Conservation (phyloP, 92 coral and sea anemone genomes). For the Heliopora coerulea region DNA sequence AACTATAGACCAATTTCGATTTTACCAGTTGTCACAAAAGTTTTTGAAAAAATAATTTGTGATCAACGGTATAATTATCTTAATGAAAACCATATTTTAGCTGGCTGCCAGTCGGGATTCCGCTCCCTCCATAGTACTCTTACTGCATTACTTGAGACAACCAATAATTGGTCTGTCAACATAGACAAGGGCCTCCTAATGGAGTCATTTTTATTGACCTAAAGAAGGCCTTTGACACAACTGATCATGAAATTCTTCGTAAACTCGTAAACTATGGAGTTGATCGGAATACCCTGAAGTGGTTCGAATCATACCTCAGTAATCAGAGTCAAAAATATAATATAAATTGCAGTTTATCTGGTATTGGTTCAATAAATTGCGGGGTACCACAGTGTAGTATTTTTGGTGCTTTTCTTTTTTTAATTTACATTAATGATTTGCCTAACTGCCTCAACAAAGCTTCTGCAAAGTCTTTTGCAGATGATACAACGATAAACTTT, state of each 20-base stretch:
- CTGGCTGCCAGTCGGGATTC: neutral
- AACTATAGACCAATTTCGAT: slow-evolving; percentile 42
- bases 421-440: too few relatives aligned
- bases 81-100: neutral
- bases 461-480: neutral
- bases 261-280: neutral
- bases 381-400: too few relatives aligned
- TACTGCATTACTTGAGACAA: neutral
- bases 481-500: slow-evolving; percentile 1
- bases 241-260: neutral
- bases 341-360: too few relatives aligned
- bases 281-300: too few relatives aligned
- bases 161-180: slow-evolving; percentile 3
- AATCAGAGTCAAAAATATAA: too few relatives aligned
- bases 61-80: neutral
- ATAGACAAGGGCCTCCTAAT: neutral
- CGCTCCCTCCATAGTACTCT: neutral
- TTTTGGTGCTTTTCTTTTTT: too few relatives aligned
- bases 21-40: neutral
- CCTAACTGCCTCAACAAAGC: too few relatives aligned
- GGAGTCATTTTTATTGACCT: neutral
- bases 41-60: neutral
- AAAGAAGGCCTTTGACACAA: neutral
- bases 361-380: too few relatives aligned
- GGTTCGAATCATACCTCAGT: too few relatives aligned